Evolutionary conservation across 2,113 vertebrate genomes (phyloP).

Genomic region (Pleuronectes platessa): DNA sequence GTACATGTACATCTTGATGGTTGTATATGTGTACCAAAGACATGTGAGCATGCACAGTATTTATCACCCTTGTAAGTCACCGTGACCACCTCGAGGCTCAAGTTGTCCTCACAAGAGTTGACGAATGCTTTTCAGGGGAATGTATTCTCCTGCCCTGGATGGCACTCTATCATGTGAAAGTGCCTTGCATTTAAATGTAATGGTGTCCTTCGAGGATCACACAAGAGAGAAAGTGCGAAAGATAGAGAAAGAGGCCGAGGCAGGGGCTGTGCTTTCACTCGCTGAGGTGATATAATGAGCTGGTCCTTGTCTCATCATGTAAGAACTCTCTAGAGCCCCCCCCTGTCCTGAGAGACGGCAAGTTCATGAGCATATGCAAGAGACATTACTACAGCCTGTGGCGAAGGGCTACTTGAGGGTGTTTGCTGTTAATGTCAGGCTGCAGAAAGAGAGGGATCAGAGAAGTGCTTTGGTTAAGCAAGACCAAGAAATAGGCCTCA

Average conservation of each 20-base stretch:
- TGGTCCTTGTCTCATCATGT: slow-evolving; percentile 51
- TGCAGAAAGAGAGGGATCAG: slow-evolving; percentile 4
- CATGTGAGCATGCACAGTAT: slow-evolving; percentile 50
- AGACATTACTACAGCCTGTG: slow-evolving; percentile 10
- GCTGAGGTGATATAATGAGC: slow-evolving; percentile 50
- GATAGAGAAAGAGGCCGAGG: background rate
- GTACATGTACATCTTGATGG: slow-evolving; percentile 20
- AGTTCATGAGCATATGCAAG: background rate
- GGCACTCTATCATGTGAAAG: slow-evolving; percentile 35
- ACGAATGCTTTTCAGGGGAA: slow-evolving; percentile 52
- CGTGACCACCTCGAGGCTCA: slow-evolving; percentile 42
- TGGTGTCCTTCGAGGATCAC: background rate
- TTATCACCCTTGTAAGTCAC: slow-evolving; percentile 39
- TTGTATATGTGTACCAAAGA: slow-evolving; percentile 31
- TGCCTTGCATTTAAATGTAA: slow-evolving; percentile 25
- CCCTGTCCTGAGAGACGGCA: slow-evolving; percentile 26
- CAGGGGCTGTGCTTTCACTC: too few species aligned
- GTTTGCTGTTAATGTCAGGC: background rate
- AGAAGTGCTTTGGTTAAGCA: background rate
- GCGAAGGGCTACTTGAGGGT: slow-evolving; percentile 3
- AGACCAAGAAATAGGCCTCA: background rate
- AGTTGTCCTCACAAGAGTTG: slow-evolving; percentile 58
- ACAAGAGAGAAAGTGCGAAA: background rate
- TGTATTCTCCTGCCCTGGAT: slow-evolving; percentile 46
- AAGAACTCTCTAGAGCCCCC: slow-evolving; percentile 40